These are phyloP conservation scores for Campylomormyrus numenius DNA, from an alignment of 2,113 vertebrate genomes.

Conservation along the genomic window DNA sequence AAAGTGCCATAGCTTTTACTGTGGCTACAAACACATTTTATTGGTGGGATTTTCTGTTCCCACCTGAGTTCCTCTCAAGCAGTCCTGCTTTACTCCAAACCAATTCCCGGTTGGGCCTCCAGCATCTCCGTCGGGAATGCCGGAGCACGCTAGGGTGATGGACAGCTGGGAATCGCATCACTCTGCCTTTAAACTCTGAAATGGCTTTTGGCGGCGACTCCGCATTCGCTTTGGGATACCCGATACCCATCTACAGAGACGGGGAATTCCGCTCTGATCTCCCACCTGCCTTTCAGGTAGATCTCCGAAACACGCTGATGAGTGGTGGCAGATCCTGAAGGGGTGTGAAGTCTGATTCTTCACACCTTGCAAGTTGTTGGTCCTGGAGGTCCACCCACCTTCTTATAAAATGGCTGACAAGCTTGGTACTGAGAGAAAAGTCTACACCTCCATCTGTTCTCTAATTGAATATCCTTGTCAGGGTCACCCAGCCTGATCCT, in stretches of 20 bases:
- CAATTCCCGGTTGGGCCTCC: background rate
- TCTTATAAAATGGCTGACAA: background rate
- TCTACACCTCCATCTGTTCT: background rate
- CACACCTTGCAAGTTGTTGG: background rate
- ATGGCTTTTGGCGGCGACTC: constrained; percentile 10
- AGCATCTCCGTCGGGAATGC: background rate
- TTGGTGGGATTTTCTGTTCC: background rate
- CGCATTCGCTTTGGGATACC: constrained; percentile 16
- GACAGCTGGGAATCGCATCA: background rate
- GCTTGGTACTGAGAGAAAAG: background rate
- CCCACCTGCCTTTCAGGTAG: constrained; percentile 6
- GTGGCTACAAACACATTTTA: background rate
- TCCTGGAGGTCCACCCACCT: background rate
- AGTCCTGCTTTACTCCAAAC: background rate
- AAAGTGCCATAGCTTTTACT: background rate
- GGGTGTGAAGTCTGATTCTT: background rate
- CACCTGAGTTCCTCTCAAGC: background rate
- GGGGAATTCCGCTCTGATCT: constrained; percentile 27
- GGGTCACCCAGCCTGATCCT: background rate
- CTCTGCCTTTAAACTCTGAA: background rate
- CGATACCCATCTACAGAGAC: constrained; percentile 3
- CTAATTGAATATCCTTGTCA: background rate
- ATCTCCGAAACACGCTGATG: background rate
- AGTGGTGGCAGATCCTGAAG: background rate
- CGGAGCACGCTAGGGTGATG: background rate